Percentiles rank a stretch among this genome's conserved stretches.
Conservation (phyloP, 2,797 vertebrate species). For the Scyliorhinus canicula region DNA sequence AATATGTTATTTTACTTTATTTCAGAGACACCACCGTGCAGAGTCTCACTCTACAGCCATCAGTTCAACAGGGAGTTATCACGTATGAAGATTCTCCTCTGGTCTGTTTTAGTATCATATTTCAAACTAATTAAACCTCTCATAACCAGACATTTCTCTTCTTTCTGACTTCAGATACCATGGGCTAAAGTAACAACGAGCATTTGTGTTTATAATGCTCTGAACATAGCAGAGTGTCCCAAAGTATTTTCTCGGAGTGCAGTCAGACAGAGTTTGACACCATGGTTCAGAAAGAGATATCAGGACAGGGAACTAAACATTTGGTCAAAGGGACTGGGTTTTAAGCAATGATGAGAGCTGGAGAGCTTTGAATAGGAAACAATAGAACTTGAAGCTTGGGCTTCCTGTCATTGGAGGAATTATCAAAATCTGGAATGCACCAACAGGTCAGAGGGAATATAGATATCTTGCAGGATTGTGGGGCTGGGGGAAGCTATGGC, state of each 20-base stretch:
- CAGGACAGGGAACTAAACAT: neutral
- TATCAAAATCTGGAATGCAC: neutral
- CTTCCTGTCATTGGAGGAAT: too few species aligned
- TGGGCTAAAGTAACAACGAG: neutral
- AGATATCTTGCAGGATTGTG: neutral
- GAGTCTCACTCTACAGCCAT: constrained; percentile 88
- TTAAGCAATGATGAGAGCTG: neutral
- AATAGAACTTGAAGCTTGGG: neutral
- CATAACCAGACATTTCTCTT: neutral
- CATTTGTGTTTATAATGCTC: neutral
- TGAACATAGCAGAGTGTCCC: neutral
- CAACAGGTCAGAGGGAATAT: neutral
- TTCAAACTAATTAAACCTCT: neutral
- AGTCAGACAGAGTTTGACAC: neutral
- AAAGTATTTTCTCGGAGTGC: neutral
- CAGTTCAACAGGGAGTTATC: constrained; percentile 85
- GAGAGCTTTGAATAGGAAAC: neutral
- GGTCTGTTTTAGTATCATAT: constrained; percentile 64
- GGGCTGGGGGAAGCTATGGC: neutral
- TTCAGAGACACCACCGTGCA: constrained; percentile 92
- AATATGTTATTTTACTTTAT: constrained; percentile 42
- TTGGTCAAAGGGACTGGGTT: neutral
- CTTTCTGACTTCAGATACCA: neutral
- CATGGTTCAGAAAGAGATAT: neutral
- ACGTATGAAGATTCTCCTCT: constrained; percentile 91